phyloP scores from a whole-genome alignment of 2,888 invertebrate genomes.

The Deroplatys truncata region DNA sequence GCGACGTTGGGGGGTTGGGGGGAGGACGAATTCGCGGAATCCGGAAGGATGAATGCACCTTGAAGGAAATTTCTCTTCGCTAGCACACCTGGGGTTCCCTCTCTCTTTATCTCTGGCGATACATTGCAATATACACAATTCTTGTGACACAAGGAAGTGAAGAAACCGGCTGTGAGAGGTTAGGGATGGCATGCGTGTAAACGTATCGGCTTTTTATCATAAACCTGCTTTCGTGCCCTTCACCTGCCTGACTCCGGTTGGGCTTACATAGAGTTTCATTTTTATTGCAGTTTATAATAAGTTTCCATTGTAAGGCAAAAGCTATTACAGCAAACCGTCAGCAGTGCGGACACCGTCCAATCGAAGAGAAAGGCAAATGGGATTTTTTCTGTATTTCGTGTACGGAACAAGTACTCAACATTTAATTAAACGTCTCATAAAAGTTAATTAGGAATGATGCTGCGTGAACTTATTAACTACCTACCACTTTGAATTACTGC shows the following conservation, averaged over 20 bases:
- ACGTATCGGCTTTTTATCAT: not conserved
- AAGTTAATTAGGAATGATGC: too few relatives aligned
- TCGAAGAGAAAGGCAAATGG: too few relatives aligned
- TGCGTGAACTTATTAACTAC: too few relatives aligned
- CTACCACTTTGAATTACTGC: too few relatives aligned
- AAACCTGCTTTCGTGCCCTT: not conserved
- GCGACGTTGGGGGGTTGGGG: too few relatives aligned
- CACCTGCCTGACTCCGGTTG: not conserved
- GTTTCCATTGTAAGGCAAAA: not conserved
- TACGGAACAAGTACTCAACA: too few relatives aligned
- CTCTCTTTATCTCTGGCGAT: not conserved
- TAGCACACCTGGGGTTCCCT: not conserved
- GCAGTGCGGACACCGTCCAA: too few relatives aligned
- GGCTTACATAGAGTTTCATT: not conserved
- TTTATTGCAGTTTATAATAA: not conserved
- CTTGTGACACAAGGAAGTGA: not conserved
- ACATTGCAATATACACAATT: not conserved
- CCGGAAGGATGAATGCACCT: too few relatives aligned
- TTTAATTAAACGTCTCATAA: too few relatives aligned
- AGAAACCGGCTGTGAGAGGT: not conserved
- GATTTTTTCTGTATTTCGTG: too few relatives aligned
- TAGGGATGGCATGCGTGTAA: not conserved
- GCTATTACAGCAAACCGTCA: not conserved
- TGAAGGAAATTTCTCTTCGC: too few relatives aligned
- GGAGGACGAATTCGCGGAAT: too few relatives aligned